Evolutionary conservation across 2,113 vertebrate species (phyloP).

Genomic region (Pipa parva): DNA sequence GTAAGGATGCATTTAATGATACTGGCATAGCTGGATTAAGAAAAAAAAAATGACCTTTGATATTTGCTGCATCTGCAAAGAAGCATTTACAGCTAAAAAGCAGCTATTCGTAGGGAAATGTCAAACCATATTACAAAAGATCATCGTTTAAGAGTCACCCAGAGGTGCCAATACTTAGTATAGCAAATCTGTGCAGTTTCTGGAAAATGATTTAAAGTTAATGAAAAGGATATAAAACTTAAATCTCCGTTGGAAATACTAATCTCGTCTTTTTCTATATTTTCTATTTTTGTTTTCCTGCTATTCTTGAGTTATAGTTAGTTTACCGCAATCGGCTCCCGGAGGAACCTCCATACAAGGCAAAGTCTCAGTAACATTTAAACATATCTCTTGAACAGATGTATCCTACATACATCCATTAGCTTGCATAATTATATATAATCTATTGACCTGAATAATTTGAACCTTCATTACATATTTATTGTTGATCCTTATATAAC

Average conservation of each 20-base stretch:
- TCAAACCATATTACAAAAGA: background rate
- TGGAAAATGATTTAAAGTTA: background rate
- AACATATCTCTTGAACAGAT: too few relatives aligned
- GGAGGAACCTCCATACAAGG: too few relatives aligned
- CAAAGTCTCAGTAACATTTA: too few relatives aligned
- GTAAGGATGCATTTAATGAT: background rate
- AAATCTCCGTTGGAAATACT: background rate
- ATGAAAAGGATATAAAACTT: background rate
- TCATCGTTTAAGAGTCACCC: background rate
- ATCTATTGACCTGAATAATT: too few relatives aligned
- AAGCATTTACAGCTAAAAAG: constrained; percentile 4
- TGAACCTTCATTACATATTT: too few relatives aligned
- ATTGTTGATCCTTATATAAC: too few relatives aligned
- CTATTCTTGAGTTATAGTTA: too few relatives aligned
- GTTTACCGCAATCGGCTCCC: too few relatives aligned
- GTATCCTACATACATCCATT: too few relatives aligned
- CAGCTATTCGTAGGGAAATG: constrained; percentile 4
- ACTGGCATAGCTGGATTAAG: constrained; percentile 12
- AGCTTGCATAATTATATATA: too few relatives aligned
- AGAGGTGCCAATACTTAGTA: background rate
- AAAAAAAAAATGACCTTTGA: constrained; percentile 13
- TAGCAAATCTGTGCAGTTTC: background rate
- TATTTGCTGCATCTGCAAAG: constrained; percentile 6
- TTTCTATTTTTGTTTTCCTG: too few relatives aligned
- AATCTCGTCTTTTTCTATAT: too few relatives aligned